A percentile compares a stretch with the other conserved stretches of the same genome.
phyloP scores from a whole-genome alignment of 2,888 invertebrate species.

The Hyalella azteca region DNA sequence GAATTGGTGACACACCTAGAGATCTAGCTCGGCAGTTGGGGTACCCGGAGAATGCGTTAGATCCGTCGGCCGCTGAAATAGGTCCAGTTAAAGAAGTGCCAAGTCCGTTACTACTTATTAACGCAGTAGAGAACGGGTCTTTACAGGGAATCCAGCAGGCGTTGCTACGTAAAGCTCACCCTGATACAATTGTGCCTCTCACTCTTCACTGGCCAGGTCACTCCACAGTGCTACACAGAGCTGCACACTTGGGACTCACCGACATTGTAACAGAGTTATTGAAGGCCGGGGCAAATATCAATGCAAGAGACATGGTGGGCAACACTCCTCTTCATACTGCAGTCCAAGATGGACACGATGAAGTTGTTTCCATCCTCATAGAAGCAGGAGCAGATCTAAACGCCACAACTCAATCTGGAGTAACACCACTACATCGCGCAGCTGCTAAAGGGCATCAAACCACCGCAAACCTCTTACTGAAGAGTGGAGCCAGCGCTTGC shows the following conservation, averaged over 20 bases:
- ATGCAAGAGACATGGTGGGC: constrained; percentile 44
- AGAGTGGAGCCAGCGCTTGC: constrained; percentile 39
- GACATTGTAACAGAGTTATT: constrained; percentile 47
- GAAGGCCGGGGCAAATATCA: constrained; percentile 41
- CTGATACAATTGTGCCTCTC: constrained; percentile 48
- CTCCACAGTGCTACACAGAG: constrained; percentile 49
- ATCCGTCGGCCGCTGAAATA: constrained; percentile 26
- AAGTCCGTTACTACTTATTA: constrained; percentile 40
- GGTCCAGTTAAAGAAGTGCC: constrained; percentile 38
- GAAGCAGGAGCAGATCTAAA: constrained; percentile 63
- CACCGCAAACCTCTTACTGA: constrained; percentile 43
- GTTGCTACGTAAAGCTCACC: constrained; percentile 38
- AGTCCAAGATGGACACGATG: constrained; percentile 88
- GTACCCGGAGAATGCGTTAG: constrained; percentile 35
- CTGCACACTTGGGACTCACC: constrained; percentile 47
- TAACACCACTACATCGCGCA: constrained; percentile 49
- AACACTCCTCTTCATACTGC: constrained; percentile 64
- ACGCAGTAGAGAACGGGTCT: constrained; percentile 44
- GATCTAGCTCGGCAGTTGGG: constrained; percentile 42
- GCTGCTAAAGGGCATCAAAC: constrained; percentile 50
- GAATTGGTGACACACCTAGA: constrained; percentile 47
- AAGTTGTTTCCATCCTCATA: constrained; percentile 83
- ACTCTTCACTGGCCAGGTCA: constrained; percentile 53
- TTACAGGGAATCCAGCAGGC: constrained; percentile 40
- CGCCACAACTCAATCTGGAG: constrained; percentile 40